phyloP scores from a whole-genome alignment of 2,888 invertebrate genomes.

The Nephrocerus scutellatus region DNA sequence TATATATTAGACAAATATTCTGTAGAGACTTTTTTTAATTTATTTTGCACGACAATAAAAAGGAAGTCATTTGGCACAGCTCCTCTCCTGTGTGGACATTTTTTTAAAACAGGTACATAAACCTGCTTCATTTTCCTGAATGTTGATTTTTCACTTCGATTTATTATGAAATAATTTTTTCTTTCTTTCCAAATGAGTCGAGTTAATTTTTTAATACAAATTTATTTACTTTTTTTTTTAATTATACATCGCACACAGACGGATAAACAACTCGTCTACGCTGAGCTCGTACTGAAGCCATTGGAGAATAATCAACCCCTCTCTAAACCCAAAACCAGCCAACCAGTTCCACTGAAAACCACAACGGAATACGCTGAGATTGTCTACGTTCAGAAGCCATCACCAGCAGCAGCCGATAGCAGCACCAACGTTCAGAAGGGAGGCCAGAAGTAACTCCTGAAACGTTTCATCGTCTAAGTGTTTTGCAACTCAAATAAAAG shows the following conservation, averaged over 20 bases:
- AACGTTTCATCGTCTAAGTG: too few relatives aligned
- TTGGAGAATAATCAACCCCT: constrained; percentile 37
- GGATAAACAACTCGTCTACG: constrained; percentile 64
- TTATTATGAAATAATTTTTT: not conserved
- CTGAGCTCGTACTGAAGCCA: constrained; percentile 59
- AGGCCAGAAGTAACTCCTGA: too few relatives aligned
- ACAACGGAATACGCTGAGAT: constrained; percentile 77
- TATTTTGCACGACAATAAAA: too few relatives aligned
- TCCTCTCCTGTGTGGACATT: constrained; percentile 41
- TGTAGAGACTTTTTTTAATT: too few relatives aligned
- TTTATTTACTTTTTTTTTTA: not conserved
- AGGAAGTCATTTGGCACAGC: constrained; percentile 40
- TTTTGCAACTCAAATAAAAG: too few relatives aligned
- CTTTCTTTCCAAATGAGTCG: not conserved
- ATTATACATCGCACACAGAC: constrained; percentile 40
- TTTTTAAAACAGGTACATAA: constrained; percentile 28
- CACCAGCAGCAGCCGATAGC: constrained; percentile 10
- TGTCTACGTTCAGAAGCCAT: constrained; percentile 53
- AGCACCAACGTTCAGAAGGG: not conserved
- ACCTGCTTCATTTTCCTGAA: not conserved
- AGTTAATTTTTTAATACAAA: too few relatives aligned
- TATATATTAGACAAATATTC: too few relatives aligned
- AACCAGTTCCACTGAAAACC: constrained; percentile 50
- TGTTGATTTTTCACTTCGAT: not conserved
- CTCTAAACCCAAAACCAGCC: constrained; percentile 36